Percentiles rank a stretch among this genome's conserved stretches.
Evolutionary conservation across 92 coral and sea anemone species (phyloP).

Genomic region (Virgularia gustaviana): DNA sequence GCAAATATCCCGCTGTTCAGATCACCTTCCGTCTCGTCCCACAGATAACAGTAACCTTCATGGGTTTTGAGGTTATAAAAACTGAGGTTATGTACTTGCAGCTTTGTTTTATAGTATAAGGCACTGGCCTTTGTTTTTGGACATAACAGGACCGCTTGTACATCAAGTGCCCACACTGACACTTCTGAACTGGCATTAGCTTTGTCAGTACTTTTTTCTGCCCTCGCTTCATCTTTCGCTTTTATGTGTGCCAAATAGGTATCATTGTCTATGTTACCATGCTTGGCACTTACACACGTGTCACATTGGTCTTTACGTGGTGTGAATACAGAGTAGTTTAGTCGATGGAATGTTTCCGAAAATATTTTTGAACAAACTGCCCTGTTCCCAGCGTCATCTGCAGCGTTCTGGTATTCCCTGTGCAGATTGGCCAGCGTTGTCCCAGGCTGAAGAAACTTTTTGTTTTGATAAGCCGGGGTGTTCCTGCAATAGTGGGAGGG

Average conservation of each 20-base stretch:
- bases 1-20: conserved; percentile 5
- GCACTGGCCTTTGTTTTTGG: conserved; percentile 26
- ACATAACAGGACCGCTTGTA: conserved; percentile 20
- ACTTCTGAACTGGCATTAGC: conserved; percentile 3
- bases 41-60: conserved; percentile 25
- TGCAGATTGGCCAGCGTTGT: too few relatives aligned
- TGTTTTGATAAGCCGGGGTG: too few relatives aligned
- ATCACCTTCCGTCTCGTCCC: conserved; percentile 15
- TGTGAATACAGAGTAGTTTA: conserved; percentile 12
- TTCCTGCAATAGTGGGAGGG: too few relatives aligned
- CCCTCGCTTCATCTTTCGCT: conserved; percentile 18
- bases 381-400: too few relatives aligned
- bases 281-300: conserved; percentile 12
- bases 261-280: conserved; percentile 21
- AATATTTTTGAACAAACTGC: background rate
- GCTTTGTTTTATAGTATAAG: conserved; percentile 28
- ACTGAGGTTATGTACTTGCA: conserved; percentile 33
- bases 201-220: conserved; percentile 29
- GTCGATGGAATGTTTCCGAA: background rate
- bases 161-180: conserved; percentile 21
- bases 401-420: too few relatives aligned
- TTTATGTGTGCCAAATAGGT: conserved; percentile 1
- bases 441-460: too few relatives aligned
- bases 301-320: conserved; percentile 37
- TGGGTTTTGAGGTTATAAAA: conserved; percentile 15